A percentile compares a stretch with the other conserved stretches of the same genome.
phyloP scores from a whole-genome alignment of 2,888 invertebrate genomes.

The Tupiocoris notatus region DNA sequence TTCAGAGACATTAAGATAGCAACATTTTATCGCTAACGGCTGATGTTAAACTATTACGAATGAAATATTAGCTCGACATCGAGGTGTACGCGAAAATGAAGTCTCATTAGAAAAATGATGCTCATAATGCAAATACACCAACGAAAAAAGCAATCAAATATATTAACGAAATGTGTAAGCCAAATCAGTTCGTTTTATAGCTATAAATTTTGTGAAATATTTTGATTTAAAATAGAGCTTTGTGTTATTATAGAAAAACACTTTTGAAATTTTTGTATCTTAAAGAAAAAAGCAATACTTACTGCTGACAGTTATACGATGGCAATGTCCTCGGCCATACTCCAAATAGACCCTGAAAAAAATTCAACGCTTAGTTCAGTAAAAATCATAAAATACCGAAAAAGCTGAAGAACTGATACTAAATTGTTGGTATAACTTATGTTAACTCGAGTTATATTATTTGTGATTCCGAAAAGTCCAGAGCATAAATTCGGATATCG shows the following conservation, averaged over 20 bases:
- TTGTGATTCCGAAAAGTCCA: too few relatives aligned
- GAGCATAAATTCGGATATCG: not conserved
- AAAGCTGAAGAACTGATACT: not conserved
- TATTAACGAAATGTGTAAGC: not conserved
- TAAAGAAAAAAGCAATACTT: not conserved
- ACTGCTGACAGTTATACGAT: slow-evolving; percentile 27
- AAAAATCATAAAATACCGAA: not conserved
- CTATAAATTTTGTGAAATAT: too few relatives aligned
- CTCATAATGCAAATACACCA: too few relatives aligned
- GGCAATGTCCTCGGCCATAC: slow-evolving; percentile 42
- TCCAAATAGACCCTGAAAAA: slow-evolving; percentile 43
- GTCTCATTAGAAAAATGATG: too few relatives aligned
- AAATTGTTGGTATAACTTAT: not conserved
- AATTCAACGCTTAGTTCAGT: not conserved
- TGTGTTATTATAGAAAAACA: too few relatives aligned
- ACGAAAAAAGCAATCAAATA: not conserved
- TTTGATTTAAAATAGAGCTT: too few relatives aligned
- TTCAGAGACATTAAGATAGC: not conserved
- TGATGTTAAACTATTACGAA: too few relatives aligned
- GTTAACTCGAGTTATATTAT: not conserved
- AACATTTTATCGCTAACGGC: too few relatives aligned
- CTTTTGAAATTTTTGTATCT: too few relatives aligned
- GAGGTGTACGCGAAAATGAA: too few relatives aligned
- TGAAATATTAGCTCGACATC: not conserved
- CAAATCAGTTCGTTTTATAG: too few relatives aligned